phyloP scores from a whole-genome alignment of 1,140 invertebrate species.

The Wiebesia pumilae region DNA sequence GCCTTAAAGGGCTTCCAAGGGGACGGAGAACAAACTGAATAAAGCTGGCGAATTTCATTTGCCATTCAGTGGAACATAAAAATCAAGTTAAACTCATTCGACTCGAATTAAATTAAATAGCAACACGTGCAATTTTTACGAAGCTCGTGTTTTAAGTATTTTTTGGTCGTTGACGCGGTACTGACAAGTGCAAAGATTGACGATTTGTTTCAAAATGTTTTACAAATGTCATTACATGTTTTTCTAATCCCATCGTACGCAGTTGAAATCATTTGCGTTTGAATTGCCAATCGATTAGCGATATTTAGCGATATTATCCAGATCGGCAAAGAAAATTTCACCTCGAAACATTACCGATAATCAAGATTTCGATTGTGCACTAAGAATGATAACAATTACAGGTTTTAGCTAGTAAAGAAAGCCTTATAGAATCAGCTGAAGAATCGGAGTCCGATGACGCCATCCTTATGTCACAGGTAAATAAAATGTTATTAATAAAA shows the following conservation, averaged over 20 bases:
- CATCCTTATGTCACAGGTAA: conserved; percentile 84
- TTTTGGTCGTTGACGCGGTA: too few species aligned
- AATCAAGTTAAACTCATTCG: background rate
- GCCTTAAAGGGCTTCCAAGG: conserved; percentile 35
- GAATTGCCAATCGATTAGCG: too few species aligned
- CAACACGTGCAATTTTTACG: background rate
- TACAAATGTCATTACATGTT: too few species aligned
- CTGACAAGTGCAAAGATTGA: too few species aligned
- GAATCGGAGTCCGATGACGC: conserved; percentile 85
- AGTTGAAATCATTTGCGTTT: too few species aligned
- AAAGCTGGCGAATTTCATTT: background rate
- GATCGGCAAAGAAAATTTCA: background rate
- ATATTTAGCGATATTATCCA: too few species aligned
- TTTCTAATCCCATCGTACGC: too few species aligned
- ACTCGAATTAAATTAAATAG: too few species aligned
- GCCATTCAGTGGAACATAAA: background rate
- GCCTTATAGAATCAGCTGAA: conserved; percentile 82
- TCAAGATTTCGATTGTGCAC: background rate
- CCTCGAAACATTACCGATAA: background rate
- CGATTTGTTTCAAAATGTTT: too few species aligned
- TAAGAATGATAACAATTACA: conserved; percentile 63
- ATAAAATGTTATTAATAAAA: background rate
- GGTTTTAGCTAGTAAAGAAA: conserved; percentile 85
- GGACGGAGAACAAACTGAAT: background rate
- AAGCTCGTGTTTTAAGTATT: too few species aligned